Evolutionary conservation across 1,140 invertebrate species (phyloP).

Genomic region (Chymomyza costata): DNA sequence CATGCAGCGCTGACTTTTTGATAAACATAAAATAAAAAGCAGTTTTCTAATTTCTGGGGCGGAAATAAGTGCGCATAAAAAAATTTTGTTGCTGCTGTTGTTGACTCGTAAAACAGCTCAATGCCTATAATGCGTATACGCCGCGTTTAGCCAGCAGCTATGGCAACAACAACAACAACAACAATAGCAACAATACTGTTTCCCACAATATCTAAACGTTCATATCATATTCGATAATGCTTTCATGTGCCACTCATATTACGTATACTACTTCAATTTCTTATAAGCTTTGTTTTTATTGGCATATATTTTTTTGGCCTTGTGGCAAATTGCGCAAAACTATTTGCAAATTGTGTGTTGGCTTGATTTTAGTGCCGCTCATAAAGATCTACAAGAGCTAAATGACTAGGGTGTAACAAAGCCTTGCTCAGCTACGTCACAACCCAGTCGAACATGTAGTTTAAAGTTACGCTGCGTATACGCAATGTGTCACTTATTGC

Average conservation of each 20-base stretch:
- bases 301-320: conserved; percentile 6
- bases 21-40: conserved; percentile 47
- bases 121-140: conserved; percentile 14
- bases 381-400: no score
- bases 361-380: neutral
- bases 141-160: conserved; percentile 2
- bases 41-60: conserved; percentile 73
- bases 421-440: no score
- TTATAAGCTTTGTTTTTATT: conserved; percentile 46
- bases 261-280: no score
- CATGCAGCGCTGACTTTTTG: conserved; percentile 14
- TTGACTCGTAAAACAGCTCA: conserved; percentile 45
- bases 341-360: conserved; percentile 46
- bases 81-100: conserved; percentile 36
- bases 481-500: conserved; percentile 19
- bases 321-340: conserved; percentile 5
- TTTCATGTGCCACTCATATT: conserved; percentile 28
- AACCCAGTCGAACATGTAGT: no score
- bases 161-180: conserved; percentile 28
- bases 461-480: conserved; percentile 18
- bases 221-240: conserved; percentile 56
- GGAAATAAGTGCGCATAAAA: conserved; percentile 73
- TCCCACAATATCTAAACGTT: conserved; percentile 39
- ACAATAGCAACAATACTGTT: conserved; percentile 24
- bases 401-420: no score